Base-by-base conservation (phyloP, 2,888 invertebrate species). In the Drosophila dives region DNA sequence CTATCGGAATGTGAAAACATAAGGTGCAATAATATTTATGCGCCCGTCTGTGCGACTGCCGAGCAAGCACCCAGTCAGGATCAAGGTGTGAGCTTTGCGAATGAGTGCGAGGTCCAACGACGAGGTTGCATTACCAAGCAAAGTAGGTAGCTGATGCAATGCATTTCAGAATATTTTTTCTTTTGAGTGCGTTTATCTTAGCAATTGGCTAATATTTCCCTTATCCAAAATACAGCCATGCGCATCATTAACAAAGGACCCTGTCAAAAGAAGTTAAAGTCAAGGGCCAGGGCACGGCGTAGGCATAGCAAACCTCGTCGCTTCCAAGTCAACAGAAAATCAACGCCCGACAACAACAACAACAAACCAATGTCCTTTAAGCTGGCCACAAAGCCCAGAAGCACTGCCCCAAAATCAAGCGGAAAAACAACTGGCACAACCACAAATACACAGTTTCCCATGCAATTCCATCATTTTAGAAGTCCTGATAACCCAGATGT, bases 91-190 rank as follows among this genome's bases (percentile, higher is more conserved):
- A 85, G 77, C 20, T 88, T 70, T 55, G 55, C 61, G 23, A 85
- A 88, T 34, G 83, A 80, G 20, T 85, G 84, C 38, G 86, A 86
- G 63, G 70, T 83, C 53, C 71, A 71, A 3, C 67, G 65, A 26
- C 68, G 62, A 7, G 83, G 86, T n/a, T 85, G 84, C 20, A 34
- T 48, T 12, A 76, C 58, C 36, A 86, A 78, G 17, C 58, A 80
- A 50, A 64, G 84, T 84, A n/a, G 2, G 76, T 78, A 29, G 11
- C 38, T 0, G 10, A 10, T 10, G 23, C 20, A 23, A 7, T 23
- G 23, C 7, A 45, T 45, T 20, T 12, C 20, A 7, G 45, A 20
- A 6, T 29, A 5, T 38, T 38, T 8, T 38, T 8, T 15, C 8
- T 23, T 23, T 15, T 20, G 7, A 45, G 2, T 45, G 20, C 45